These are phyloP conservation scores for Brachyistius frenatus DNA, from an alignment of 2,113 vertebrate genomes.

Conservation along the genomic window DNA sequence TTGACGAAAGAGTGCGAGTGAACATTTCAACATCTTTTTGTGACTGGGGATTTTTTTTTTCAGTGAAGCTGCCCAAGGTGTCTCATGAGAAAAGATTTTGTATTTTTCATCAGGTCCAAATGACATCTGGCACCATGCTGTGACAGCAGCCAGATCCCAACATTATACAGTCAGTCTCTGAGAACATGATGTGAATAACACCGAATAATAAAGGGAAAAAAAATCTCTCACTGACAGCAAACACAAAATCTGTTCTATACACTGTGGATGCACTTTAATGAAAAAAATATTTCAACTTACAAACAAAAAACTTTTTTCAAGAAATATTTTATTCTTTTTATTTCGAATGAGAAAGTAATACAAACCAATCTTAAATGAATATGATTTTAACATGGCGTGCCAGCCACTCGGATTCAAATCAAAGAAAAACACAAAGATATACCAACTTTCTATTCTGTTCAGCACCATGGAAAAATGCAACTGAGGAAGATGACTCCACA, in stretches of 20 bases:
- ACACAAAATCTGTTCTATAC: not conserved
- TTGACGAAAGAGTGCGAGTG: too few relatives aligned
- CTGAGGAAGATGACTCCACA: constrained; percentile 1
- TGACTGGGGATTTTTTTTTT: too few relatives aligned
- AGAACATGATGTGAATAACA: too few relatives aligned
- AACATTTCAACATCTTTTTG: too few relatives aligned
- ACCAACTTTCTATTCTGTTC: constrained; percentile 7
- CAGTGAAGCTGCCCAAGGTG: not conserved
- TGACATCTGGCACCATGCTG: constrained; percentile 9
- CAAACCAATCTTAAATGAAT: too few relatives aligned
- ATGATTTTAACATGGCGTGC: too few relatives aligned
- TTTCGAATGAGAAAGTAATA: not conserved
- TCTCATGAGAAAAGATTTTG: constrained; percentile 11
- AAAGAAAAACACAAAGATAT: not conserved
- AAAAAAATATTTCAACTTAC: not conserved
- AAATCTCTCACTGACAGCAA: not conserved
- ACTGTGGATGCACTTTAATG: not conserved
- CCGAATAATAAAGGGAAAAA: too few relatives aligned
- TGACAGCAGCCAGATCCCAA: not conserved
- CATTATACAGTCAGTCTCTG: too few relatives aligned
- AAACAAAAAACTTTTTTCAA: not conserved
- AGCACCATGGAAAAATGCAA: constrained; percentile 28
- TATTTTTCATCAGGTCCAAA: not conserved
- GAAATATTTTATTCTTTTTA: not conserved
- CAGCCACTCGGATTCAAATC: not conserved